A percentile compares a stretch with the other conserved stretches of the same genome.
Evolutionary conservation across 2,888 invertebrate genomes (phyloP).

Genomic region (Adelphocoris suturalis): DNA sequence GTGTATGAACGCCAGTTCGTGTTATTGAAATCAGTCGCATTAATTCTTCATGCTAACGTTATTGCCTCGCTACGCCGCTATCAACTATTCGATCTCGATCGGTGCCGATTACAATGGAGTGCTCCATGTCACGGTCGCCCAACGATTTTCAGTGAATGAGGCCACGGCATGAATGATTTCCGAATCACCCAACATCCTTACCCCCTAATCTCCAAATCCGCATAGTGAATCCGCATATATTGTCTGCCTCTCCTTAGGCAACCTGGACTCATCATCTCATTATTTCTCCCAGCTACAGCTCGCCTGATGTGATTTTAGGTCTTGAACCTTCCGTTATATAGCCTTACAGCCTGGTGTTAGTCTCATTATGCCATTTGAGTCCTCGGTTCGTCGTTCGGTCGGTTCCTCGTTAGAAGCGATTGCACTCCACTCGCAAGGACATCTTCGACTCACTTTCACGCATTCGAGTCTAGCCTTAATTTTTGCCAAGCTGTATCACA

Average conservation of each 20-base stretch:
- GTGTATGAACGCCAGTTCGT: too few species aligned
- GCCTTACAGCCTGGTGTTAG: neutral
- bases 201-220: neutral
- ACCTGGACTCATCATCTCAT: conserved; percentile 6
- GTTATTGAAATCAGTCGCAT: neutral
- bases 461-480: neutral
- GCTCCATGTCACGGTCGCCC: conserved; percentile 25
- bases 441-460: conserved; percentile 28
- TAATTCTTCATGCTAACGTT: conserved; percentile 2
- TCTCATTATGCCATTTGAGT: conserved; percentile 17
- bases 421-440: conserved; percentile 24
- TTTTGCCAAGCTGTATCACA: neutral
- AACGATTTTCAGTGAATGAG: conserved; percentile 35
- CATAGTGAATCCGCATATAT: conserved; percentile 4
- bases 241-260: conserved; percentile 23
- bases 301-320: neutral
- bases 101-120: conserved; percentile 10
- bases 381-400: neutral
- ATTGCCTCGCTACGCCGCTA: neutral
- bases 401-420: conserved; percentile 37
- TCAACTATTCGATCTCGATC: neutral
- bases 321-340: neutral
- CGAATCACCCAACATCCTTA: neutral
- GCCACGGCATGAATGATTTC: conserved; percentile 35
- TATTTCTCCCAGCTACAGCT: neutral